Conservation (phyloP, 92 coral and sea anemone species). For the Heteractis magnifica region DNA sequence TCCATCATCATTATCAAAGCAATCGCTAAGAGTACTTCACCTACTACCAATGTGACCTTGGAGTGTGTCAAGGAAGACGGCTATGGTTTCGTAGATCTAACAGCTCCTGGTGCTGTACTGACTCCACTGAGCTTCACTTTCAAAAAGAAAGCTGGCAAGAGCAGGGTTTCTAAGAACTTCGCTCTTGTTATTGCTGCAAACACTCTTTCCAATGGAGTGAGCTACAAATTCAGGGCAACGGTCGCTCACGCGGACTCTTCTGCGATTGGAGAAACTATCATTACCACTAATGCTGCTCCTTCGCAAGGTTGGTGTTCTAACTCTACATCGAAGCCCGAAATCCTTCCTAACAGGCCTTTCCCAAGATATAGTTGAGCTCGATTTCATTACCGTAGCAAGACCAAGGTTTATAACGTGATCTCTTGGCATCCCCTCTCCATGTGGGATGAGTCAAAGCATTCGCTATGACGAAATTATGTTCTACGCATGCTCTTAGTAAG, state of each 20-base stretch:
- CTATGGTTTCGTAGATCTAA: constrained; percentile 55
- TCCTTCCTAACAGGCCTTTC: too few relatives aligned
- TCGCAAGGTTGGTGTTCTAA: constrained; percentile 44
- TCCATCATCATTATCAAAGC: constrained; percentile 9
- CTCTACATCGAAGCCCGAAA: background rate
- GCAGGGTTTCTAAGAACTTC: background rate
- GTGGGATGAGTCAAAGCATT: too few relatives aligned
- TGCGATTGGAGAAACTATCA: constrained; percentile 50
- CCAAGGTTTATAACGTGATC: too few relatives aligned
- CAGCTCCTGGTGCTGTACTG: constrained; percentile 25
- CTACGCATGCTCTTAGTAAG: too few relatives aligned
- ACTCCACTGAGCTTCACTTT: constrained; percentile 12
- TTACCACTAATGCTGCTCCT: constrained; percentile 70
- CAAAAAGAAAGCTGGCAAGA: constrained; percentile 15
- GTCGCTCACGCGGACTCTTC: constrained; percentile 56
- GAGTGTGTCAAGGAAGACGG: constrained; percentile 61
- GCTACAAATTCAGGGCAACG: constrained; percentile 56
- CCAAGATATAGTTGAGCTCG: too few relatives aligned
- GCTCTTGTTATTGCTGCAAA: constrained; percentile 42
- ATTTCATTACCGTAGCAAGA: too few relatives aligned
- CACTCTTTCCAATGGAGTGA: constrained; percentile 43
- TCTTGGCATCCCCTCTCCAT: too few relatives aligned
- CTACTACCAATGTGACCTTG: constrained; percentile 50
- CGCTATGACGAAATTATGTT: too few relatives aligned
- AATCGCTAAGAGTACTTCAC: constrained; percentile 30